phyloP scores from a whole-genome alignment of 2,113 vertebrate genomes.

The Gasterosteus aculeatus region DNA sequence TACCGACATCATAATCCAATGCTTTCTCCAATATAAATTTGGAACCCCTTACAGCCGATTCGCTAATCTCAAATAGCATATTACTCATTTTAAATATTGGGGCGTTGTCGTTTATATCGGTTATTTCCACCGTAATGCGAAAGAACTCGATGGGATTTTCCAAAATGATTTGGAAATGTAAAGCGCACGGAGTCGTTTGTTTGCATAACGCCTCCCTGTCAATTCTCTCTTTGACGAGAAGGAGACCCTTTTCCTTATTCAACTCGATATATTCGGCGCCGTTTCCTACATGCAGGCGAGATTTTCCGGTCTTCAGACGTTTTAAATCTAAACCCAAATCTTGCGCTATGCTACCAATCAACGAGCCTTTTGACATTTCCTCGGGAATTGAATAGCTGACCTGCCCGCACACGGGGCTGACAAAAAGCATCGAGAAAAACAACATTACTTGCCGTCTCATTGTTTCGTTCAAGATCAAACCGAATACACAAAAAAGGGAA shows the following conservation, averaged over 20 bases:
- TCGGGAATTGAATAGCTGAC: conserved; percentile 6
- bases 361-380: conserved; percentile 19
- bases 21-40: conserved; percentile 77
- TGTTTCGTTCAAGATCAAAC: background rate
- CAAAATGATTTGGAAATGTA: conserved; percentile 75
- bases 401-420: background rate
- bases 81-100: conserved; percentile 75
- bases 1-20: conserved; percentile 79
- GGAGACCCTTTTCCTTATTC: conserved; percentile 38
- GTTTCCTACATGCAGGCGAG: conserved; percentile 54
- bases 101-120: conserved; percentile 83
- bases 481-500: background rate
- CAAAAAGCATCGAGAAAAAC: background rate
- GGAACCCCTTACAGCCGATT: conserved; percentile 70
- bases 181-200: conserved; percentile 71
- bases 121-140: conserved; percentile 74
- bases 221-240: conserved; percentile 77
- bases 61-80: conserved; percentile 79
- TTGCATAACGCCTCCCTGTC: conserved; percentile 84
- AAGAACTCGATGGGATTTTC: conserved; percentile 83
- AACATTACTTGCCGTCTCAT: background rate
- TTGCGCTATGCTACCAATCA: conserved; percentile 60
- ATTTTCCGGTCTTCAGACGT: conserved; percentile 67
- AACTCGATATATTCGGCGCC: conserved; percentile 52
- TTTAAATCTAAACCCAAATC: conserved; percentile 76